Conservation (phyloP, 2,888 invertebrate genomes). For the Lasioglossum vierecki region DNA sequence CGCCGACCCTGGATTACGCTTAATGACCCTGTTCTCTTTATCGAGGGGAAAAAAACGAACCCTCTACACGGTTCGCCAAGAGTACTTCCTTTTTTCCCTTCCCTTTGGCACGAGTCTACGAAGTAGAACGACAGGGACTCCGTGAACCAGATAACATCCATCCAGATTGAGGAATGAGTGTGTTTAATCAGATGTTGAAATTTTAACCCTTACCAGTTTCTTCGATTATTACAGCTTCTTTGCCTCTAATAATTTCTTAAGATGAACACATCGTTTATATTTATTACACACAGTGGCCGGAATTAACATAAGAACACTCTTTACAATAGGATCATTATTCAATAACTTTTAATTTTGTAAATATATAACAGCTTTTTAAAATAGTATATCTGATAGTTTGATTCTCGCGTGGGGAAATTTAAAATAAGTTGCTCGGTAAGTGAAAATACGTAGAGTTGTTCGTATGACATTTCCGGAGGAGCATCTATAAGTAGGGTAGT, state of each 20-base stretch:
- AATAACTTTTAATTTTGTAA: neutral
- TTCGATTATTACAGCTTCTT: neutral
- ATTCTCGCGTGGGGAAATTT: neutral
- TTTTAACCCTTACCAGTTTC: neutral
- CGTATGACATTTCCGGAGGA: neutral
- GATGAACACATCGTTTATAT: neutral
- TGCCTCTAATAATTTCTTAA: neutral
- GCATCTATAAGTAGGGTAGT: neutral
- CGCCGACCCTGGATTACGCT: constrained; percentile 53
- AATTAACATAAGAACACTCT: too few species aligned
- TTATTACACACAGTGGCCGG: neutral
- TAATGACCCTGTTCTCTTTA: constrained; percentile 58
- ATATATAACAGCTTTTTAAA: neutral
- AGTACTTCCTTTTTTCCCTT: constrained; percentile 8
- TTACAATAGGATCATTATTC: neutral
- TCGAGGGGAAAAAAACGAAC: constrained; percentile 45
- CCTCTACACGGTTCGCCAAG: constrained; percentile 11
- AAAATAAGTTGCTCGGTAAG: neutral
- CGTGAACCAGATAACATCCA: neutral
- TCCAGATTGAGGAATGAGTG: neutral
- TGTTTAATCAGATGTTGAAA: neutral
- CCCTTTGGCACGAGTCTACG: constrained; percentile 36
- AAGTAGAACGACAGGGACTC: neutral
- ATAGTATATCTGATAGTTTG: neutral
- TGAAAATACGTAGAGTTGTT: neutral